phyloP scores from a whole-genome alignment of 2,797 vertebrate genomes.

The Trematomus bernacchii region DNA sequence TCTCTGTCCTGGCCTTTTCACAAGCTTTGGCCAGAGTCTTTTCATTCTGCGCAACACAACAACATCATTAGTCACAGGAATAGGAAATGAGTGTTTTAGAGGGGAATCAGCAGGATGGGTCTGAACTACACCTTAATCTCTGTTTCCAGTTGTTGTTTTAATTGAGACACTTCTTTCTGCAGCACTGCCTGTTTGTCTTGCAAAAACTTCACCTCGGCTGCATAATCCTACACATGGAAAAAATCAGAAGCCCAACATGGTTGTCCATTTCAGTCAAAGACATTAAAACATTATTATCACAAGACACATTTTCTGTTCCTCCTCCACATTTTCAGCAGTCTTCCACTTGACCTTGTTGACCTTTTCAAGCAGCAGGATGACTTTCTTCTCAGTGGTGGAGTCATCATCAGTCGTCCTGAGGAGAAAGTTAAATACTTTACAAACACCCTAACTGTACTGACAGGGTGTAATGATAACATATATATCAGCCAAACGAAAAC shows the following conservation, averaged over 20 bases:
- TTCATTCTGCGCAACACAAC: conserved; percentile 71
- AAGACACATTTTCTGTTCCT: conserved; percentile 68
- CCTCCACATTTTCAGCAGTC: conserved; percentile 86
- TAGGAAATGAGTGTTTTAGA: conserved; percentile 21
- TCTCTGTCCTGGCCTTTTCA: conserved; percentile 84
- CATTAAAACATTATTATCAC: conserved; percentile 23
- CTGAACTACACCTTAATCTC: conserved; percentile 86
- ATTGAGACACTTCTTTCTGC: conserved; percentile 85
- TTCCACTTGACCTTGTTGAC: conserved; percentile 94
- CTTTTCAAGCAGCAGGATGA: conserved; percentile 93
- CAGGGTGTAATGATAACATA: neutral
- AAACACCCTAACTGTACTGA: neutral
- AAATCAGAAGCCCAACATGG: conserved; percentile 8
- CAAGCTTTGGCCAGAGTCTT: conserved; percentile 80
- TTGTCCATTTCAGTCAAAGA: conserved; percentile 12
- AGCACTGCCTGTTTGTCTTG: conserved; percentile 87
- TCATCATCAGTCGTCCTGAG: conserved; percentile 92
- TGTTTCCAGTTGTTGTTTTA: conserved; percentile 89
- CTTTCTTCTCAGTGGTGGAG: conserved; percentile 91
- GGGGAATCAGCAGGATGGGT: conserved; percentile 40
- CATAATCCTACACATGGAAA: conserved; percentile 71
- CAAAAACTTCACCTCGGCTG: conserved; percentile 82
- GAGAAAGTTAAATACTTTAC: conserved; percentile 21
- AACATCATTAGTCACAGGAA: conserved; percentile 33
- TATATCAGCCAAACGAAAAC: neutral